Evolutionary conservation across 2,797 vertebrate genomes (phyloP).

Genomic region (Etheostoma nigrum): DNA sequence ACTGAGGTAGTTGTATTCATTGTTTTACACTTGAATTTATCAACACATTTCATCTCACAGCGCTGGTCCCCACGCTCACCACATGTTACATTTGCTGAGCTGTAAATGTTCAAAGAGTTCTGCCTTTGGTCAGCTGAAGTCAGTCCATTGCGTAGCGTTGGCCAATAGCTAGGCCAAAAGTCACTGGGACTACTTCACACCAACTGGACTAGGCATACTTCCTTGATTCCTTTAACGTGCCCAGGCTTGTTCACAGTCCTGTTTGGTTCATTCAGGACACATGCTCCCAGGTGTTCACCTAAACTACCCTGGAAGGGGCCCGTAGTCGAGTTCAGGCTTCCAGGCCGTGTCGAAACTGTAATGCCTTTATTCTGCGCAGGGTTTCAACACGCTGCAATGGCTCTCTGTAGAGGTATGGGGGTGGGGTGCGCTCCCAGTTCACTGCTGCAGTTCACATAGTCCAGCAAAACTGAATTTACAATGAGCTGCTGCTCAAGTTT

Average conservation of each 20-base stretch:
- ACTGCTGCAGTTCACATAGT: conserved; percentile 64
- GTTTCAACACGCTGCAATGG: conserved; percentile 70
- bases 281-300: not conserved
- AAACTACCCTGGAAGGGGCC: not conserved
- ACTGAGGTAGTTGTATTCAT: conserved; percentile 75
- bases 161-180: conserved; percentile 38
- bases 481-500: conserved; percentile 60
- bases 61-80: conserved; percentile 4
- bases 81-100: conserved; percentile 4
- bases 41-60: conserved; percentile 26
- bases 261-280: not conserved
- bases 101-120: conserved; percentile 26
- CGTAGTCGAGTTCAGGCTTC: not conserved
- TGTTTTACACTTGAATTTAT: conserved; percentile 46
- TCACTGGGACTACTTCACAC: conserved; percentile 8
- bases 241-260: not conserved
- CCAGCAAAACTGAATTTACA: conserved; percentile 46
- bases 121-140: conserved; percentile 7
- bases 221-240: conserved; percentile 3
- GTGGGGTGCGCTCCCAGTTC: conserved; percentile 32
- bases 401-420: conserved; percentile 63
- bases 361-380: not conserved
- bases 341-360: not conserved
- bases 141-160: not conserved
- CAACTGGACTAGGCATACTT: not conserved